A percentile compares a stretch with the other conserved stretches of the same genome.
phyloP scores from a whole-genome alignment of 2,888 invertebrate genomes.

The Sabellastarte sp. region DNA sequence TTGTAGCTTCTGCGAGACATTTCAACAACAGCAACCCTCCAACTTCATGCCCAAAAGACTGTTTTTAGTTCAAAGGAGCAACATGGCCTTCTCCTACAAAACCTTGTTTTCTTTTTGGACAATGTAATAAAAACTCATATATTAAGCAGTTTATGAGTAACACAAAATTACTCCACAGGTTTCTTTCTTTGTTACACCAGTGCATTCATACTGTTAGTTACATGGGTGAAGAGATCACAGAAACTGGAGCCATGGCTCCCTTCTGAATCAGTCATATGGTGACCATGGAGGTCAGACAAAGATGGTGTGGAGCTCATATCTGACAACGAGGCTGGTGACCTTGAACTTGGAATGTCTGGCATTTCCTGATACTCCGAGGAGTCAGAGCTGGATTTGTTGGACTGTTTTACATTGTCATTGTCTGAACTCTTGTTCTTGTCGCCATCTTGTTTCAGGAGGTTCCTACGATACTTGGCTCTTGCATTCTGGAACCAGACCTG shows the following conservation, averaged over 20 bases:
- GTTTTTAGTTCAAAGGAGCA: too few species aligned
- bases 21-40: too few species aligned
- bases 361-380: neutral
- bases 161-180: too few species aligned
- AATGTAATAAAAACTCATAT: too few species aligned
- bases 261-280: neutral
- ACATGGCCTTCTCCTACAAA: too few species aligned
- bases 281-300: neutral
- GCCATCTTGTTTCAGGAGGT: conserved; percentile 64
- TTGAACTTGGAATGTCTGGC: neutral
- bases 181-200: neutral
- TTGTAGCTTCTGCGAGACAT: too few species aligned
- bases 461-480: conserved; percentile 95
- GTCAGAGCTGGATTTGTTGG: neutral
- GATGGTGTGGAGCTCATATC: neutral
- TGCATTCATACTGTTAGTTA: neutral
- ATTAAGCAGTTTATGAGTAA: too few species aligned
- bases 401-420: neutral
- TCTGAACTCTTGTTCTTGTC: neutral
- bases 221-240: neutral
- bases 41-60: too few species aligned
- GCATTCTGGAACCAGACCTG: conserved; percentile 99
- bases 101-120: too few species aligned
- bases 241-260: neutral
- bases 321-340: neutral